phyloP scores from a whole-genome alignment of 2,797 vertebrate genomes.

The Champsocephalus esox region DNA sequence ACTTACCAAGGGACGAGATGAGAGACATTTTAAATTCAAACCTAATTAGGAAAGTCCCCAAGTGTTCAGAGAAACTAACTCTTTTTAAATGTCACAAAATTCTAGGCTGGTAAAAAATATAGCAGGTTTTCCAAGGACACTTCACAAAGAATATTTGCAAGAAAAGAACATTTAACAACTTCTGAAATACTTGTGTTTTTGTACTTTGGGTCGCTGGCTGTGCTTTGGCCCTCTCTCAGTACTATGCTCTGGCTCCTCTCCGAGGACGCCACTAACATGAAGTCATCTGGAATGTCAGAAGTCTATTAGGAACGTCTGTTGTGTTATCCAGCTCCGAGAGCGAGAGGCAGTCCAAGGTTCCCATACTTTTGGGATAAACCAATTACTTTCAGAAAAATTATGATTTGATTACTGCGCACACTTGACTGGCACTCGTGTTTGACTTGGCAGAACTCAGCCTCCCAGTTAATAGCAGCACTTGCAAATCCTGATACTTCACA shows the following conservation, averaged over 20 bases:
- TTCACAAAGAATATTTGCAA: neutral
- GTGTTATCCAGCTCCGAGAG: slow-evolving; percentile 38
- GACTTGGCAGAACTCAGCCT: slow-evolving; percentile 64
- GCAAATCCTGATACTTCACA: slow-evolving; percentile 49
- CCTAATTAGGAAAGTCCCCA: slow-evolving; percentile 16
- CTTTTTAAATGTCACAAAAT: neutral
- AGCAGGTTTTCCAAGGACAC: neutral
- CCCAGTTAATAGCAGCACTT: slow-evolving; percentile 64
- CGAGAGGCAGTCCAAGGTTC: slow-evolving; percentile 23
- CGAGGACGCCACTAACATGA: slow-evolving; percentile 33
- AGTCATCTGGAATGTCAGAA: slow-evolving; percentile 45
- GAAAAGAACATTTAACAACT: slow-evolving; percentile 1
- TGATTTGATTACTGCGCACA: slow-evolving; percentile 64
- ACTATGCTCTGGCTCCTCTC: slow-evolving; percentile 20
- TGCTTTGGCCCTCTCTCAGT: slow-evolving; percentile 5
- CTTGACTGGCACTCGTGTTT: slow-evolving; percentile 68
- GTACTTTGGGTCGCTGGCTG: slow-evolving; percentile 2
- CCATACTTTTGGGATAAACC: slow-evolving; percentile 39
- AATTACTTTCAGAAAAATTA: slow-evolving; percentile 51
- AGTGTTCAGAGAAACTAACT: slow-evolving; percentile 25
- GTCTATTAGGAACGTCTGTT: slow-evolving; percentile 29
- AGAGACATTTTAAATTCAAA: slow-evolving; percentile 32
- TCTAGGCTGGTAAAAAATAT: neutral
- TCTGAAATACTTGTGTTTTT: slow-evolving; percentile 14
- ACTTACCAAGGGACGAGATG: slow-evolving; percentile 17